Percentiles rank a stretch among this genome's conserved stretches.
These are phyloP conservation scores for Bostrychus sinensis DNA, from an alignment of 2,113 vertebrate genomes.

Conservation along the genomic window DNA sequence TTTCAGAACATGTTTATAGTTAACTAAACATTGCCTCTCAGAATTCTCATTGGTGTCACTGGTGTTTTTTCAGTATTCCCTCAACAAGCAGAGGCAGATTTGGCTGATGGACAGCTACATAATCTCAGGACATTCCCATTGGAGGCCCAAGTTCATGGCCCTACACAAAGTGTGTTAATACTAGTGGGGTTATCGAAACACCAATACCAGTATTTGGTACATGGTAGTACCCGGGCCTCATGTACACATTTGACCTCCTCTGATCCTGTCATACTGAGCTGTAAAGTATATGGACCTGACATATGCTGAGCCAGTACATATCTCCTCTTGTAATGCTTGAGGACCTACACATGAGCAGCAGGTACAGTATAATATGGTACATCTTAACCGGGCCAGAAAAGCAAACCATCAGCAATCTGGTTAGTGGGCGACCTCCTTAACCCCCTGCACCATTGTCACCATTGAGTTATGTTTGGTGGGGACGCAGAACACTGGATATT, in stretches of 20 bases:
- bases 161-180: neutral
- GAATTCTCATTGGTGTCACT: neutral
- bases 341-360: too few species aligned
- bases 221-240: neutral
- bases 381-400: too few species aligned
- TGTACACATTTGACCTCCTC: constrained; percentile 1
- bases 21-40: neutral
- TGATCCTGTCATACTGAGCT: neutral
- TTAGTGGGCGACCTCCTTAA: too few species aligned
- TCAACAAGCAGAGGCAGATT: neutral
- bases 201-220: too few species aligned
- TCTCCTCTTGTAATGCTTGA: too few species aligned
- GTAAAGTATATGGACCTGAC: neutral
- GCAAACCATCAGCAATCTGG: too few species aligned
- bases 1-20: too few species aligned
- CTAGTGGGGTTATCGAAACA: neutral
- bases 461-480: too few species aligned
- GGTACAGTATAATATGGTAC: too few species aligned
- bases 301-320: too few species aligned
- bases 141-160: neutral
- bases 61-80: neutral
- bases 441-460: too few species aligned
- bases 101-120: neutral
- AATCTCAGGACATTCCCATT: neutral
- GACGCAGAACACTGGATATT: too few species aligned